A percentile compares a stretch with the other conserved stretches of the same genome.
phyloP scores from a whole-genome alignment of 2,888 invertebrate genomes.

The Unio delphinus region DNA sequence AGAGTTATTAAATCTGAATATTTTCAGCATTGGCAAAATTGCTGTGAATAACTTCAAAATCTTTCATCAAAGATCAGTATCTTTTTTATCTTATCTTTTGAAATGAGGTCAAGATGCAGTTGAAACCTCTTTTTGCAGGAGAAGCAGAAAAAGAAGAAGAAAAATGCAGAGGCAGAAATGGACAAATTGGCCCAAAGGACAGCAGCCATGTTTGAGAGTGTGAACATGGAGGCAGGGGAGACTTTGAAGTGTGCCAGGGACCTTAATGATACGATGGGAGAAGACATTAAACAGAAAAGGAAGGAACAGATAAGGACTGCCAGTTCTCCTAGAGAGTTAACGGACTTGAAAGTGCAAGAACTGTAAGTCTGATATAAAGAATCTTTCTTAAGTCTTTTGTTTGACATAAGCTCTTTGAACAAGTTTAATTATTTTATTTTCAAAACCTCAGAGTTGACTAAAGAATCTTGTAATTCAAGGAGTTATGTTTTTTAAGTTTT shows the following conservation, averaged over 20 bases:
- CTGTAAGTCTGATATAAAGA: slow-evolving; percentile 13
- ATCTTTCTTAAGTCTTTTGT: too few species aligned
- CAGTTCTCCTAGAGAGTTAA: slow-evolving; percentile 24
- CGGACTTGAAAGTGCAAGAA: slow-evolving; percentile 20
- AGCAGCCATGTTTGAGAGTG: slow-evolving; percentile 37
- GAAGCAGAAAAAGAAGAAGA: slow-evolving; percentile 26
- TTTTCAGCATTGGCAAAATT: too few species aligned
- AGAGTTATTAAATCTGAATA: too few species aligned
- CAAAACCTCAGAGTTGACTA: too few species aligned
- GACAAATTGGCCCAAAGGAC: slow-evolving; percentile 32
- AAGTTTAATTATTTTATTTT: too few species aligned
- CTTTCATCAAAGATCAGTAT: too few species aligned
- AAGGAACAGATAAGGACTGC: slow-evolving; percentile 29
- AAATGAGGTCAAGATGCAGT: too few species aligned
- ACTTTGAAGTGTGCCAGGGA: slow-evolving; percentile 39
- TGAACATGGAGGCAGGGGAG: slow-evolving; percentile 29
- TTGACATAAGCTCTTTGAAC: too few species aligned
- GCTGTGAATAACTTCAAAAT: too few species aligned
- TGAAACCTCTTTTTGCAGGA: slow-evolving; percentile 14
- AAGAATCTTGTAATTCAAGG: too few species aligned
- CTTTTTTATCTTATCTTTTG: too few species aligned
- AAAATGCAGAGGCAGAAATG: slow-evolving; percentile 40
- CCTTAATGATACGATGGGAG: slow-evolving; percentile 31
- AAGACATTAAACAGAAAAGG: slow-evolving; percentile 33
- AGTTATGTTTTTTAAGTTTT: too few species aligned